These are phyloP conservation scores for Eumacrocentrus americanus DNA, from an alignment of 2,888 invertebrate genomes.

Conservation along the genomic window DNA sequence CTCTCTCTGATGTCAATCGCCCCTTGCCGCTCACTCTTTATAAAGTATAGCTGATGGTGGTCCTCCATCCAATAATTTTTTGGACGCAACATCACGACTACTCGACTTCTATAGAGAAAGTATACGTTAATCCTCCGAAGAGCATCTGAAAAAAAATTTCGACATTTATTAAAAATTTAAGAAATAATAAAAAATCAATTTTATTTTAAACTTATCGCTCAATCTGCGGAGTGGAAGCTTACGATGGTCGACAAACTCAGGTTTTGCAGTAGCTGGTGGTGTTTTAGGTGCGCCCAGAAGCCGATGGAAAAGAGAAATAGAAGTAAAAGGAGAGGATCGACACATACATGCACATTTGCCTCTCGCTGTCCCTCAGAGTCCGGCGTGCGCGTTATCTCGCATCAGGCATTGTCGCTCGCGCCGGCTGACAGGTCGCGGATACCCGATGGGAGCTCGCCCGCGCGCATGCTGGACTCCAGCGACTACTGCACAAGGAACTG, in stretches of 20 bases:
- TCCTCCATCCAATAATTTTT: slow-evolving; percentile 11
- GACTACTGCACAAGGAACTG: background rate
- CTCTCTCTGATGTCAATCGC: slow-evolving; percentile 34
- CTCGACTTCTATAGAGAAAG: background rate
- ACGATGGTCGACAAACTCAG: too few species aligned
- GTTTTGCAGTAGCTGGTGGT: background rate
- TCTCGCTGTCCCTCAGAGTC: slow-evolving; percentile 18
- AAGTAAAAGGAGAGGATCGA: too few species aligned
- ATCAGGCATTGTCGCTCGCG: slow-evolving; percentile 61
- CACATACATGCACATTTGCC: too few species aligned
- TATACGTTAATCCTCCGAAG: too few species aligned
- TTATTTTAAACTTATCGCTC: too few species aligned
- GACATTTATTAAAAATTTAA: background rate
- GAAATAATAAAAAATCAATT: background rate
- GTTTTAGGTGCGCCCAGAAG: too few species aligned
- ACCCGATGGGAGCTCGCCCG: slow-evolving; percentile 25
- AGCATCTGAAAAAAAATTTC: background rate
- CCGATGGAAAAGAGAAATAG: background rate
- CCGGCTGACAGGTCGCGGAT: slow-evolving; percentile 52
- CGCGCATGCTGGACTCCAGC: background rate
- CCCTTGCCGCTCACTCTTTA: slow-evolving; percentile 40
- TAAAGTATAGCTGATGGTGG: too few species aligned
- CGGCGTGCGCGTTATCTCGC: slow-evolving; percentile 51
- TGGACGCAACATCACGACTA: background rate
- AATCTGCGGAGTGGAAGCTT: too few species aligned